Percentiles rank a stretch among this genome's conserved stretches.
phyloP scores from a whole-genome alignment of 2,888 invertebrate genomes.

The Tridacna gigas region DNA sequence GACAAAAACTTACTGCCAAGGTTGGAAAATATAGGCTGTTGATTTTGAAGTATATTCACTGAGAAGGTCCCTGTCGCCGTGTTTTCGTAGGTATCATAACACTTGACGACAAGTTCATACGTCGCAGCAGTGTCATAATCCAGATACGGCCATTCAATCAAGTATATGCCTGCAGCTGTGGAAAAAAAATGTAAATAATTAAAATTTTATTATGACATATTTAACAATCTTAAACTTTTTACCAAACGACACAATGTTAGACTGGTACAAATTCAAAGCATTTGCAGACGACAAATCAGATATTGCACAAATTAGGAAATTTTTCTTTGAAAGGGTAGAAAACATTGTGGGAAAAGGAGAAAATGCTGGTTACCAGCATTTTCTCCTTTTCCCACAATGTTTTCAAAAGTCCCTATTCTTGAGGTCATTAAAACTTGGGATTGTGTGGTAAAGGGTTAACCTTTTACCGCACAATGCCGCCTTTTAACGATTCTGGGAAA shows the following conservation, averaged over 20 bases:
- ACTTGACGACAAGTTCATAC: slow-evolving; percentile 42
- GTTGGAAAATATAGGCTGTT: slow-evolving; percentile 52
- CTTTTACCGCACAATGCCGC: too few relatives aligned
- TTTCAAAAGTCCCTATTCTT: not conserved
- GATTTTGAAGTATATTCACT: slow-evolving; percentile 55
- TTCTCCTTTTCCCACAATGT: not conserved
- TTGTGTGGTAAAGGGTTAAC: too few relatives aligned
- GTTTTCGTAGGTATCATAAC: slow-evolving; percentile 45
- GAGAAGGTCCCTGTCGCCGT: slow-evolving; percentile 47
- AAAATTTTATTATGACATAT: too few relatives aligned
- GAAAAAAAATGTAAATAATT: not conserved
- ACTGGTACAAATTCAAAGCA: too few relatives aligned
- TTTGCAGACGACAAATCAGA: too few relatives aligned
- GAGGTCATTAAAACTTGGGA: too few relatives aligned
- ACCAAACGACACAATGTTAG: too few relatives aligned
- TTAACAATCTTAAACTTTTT: too few relatives aligned
- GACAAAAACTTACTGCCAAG: slow-evolving; percentile 42
- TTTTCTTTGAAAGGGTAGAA: not conserved
- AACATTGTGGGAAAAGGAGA: not conserved
- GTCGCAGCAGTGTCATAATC: slow-evolving; percentile 32
- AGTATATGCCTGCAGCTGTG: slow-evolving; percentile 59
- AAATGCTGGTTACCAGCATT: not conserved
- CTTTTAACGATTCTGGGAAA: too few relatives aligned
- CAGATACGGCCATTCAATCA: slow-evolving; percentile 57
- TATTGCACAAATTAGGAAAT: too few relatives aligned